Evolutionary conservation across 2,888 invertebrate species (phyloP), one percentile per base, ranked within the genome.

Genomic region (Platycheirus albimanus): DNA sequence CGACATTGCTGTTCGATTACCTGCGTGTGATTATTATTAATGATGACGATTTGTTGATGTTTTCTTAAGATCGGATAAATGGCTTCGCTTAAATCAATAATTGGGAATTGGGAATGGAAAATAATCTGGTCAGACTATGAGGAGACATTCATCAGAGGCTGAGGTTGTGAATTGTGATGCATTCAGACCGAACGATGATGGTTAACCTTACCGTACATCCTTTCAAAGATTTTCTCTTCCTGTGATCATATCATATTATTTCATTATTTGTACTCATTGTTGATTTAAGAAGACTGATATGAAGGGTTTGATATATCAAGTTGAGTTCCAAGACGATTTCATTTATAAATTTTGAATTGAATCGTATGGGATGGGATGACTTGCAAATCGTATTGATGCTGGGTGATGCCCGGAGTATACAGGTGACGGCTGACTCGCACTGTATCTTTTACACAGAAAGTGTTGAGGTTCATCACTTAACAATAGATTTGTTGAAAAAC

Each of bases 1-100:
- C n/a, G 69, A 72, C 69, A 56, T 63, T 47, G 41, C 66, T 83
- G 56, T 63, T 67, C 83, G 72, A 83, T 83, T 78, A 83, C 83
- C 83, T 78, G 83, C 78, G 87, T 87, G 87, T 88, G 89, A 89
- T 89, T 88, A 88, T 89, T 89, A 89, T 89, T 89, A 89, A 89
- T 89, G 89, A 89, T 89, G 89, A 88, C 89, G 90, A 89, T 89
- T 89, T 89, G 89, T 89, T 89, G 90, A 89, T 89, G 88, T 89
- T 89, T 89, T 88, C 87, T 87, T 88, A 88, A 89, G 88, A 87
- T 88, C 87, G 87, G 87, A 86, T 87, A 87, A 87, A 87, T 87
- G 85, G 85, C 87, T 86, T 86, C 86, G 71, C 75, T 77, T 83
- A 83, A 83, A 78, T 83, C 78, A 78, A 83, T 83, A 83, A 83